Evolutionary conservation across 2,113 vertebrate genomes (phyloP).

Genomic region (Hippotragus niger): DNA sequence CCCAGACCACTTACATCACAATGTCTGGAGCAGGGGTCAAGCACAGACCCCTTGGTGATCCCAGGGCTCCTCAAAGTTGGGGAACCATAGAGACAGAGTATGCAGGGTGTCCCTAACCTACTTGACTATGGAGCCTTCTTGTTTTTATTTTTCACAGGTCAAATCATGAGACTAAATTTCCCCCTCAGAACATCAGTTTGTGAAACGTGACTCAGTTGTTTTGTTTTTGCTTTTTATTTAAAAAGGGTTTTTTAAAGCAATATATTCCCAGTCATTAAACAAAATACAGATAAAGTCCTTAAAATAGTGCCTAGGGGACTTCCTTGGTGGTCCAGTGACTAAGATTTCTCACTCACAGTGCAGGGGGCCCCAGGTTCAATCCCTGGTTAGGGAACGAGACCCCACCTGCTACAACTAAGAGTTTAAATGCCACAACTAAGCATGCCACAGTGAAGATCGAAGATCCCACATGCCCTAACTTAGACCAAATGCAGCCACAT

Average conservation of each 20-base stretch:
- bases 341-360: background rate
- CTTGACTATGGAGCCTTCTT: accelerated
- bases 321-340: background rate
- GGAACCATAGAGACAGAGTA: accelerated
- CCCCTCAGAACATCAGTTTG: background rate
- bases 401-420: background rate
- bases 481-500: background rate
- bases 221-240: background rate
- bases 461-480: background rate
- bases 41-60: accelerated
- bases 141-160: background rate
- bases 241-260: background rate
- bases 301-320: background rate
- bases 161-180: background rate
- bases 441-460: background rate
- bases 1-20: background rate
- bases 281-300: background rate
- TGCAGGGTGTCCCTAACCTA: background rate
- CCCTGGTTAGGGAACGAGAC: background rate
- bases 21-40: background rate
- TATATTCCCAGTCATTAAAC: background rate
- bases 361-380: background rate
- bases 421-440: background rate
- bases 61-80: accelerated
- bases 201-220: background rate